Evolutionary conservation across 2,797 vertebrate genomes (phyloP).

Genomic region (Coracias cyanogaster): DNA sequence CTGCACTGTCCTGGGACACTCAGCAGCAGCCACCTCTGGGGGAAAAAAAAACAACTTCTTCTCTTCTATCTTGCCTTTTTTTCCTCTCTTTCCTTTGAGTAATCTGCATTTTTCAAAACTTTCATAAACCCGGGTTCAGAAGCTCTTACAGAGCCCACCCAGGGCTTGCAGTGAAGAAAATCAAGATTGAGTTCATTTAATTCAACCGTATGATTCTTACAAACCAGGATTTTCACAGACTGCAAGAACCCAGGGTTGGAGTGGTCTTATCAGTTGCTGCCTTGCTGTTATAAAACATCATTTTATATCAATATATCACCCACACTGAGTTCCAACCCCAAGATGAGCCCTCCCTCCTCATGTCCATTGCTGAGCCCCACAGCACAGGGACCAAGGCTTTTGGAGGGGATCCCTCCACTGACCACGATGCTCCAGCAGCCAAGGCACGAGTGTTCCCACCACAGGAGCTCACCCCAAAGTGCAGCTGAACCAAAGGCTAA

Average conservation of each 20-base stretch:
- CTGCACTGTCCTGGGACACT: no score
- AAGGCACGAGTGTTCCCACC: accelerated
- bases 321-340: neutral
- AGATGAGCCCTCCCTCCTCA: neutral
- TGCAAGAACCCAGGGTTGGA: neutral
- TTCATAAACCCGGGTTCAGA: neutral
- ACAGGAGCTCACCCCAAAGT: neutral
- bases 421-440: neutral
- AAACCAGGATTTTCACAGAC: neutral
- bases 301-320: no score
- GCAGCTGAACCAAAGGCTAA: neutral
- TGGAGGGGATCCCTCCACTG: neutral
- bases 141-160: neutral
- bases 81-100: neutral
- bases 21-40: no score
- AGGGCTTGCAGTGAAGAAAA: neutral
- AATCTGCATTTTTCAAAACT: neutral
- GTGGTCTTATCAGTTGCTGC: neutral
- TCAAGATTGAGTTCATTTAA: no score
- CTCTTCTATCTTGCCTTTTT: neutral
- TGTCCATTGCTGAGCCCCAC: neutral
- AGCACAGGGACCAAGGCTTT: neutral
- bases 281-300: neutral
- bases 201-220: accelerated
- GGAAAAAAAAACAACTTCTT: no score